Evolutionary conservation across 2,888 invertebrate species (phyloP).

Genomic region (Emmelina monodactyla): DNA sequence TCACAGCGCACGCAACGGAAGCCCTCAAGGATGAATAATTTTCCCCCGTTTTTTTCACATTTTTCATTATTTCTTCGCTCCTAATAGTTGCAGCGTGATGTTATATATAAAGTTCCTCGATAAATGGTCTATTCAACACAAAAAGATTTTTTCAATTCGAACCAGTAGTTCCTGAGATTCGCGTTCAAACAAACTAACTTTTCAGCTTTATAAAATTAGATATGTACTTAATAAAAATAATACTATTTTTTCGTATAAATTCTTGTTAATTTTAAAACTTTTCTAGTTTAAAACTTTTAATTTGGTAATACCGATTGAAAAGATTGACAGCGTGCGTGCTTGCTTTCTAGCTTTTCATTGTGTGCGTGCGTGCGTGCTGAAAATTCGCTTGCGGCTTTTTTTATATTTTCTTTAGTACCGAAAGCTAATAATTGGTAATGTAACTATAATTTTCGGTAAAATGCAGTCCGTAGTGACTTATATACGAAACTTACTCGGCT

Average conservation of each 20-base stretch:
- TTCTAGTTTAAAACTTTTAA: not conserved
- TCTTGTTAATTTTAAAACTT: conserved; percentile 12
- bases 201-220: not conserved
- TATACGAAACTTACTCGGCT: conserved; percentile 45
- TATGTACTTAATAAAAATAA: not conserved
- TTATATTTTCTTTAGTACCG: conserved; percentile 16
- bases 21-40: too few relatives aligned
- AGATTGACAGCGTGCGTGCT: conserved; percentile 22
- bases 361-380: conserved; percentile 10
- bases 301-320: not conserved
- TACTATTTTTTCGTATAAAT: conserved; percentile 3
- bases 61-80: not conserved
- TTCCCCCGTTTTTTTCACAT: not conserved
- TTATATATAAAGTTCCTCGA: not conserved
- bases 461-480: conserved; percentile 56
- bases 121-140: too few relatives aligned
- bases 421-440: conserved; percentile 32
- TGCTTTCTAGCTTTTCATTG: conserved; percentile 22
- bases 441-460: conserved; percentile 34
- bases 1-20: too few relatives aligned
- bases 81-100: not conserved
- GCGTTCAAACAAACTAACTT: not conserved
- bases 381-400: conserved; percentile 22
- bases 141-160: not conserved
- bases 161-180: not conserved